These are phyloP conservation scores for Pluvialis apricaria DNA, from an alignment of 2,113 vertebrate species.

Conservation along the genomic window DNA sequence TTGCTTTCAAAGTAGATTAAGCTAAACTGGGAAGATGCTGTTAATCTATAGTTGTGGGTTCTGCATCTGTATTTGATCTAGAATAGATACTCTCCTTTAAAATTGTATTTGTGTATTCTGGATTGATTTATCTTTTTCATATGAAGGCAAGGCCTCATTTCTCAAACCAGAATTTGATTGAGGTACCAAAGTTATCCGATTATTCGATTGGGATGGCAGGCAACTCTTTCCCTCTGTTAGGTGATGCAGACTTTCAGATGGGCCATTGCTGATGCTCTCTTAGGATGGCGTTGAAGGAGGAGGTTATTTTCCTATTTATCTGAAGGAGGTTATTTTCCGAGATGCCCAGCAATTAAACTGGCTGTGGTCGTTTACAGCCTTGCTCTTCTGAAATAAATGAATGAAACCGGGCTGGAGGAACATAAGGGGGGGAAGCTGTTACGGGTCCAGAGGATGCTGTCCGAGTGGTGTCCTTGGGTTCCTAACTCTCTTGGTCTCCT, in stretches of 20 bases:
- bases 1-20: slow-evolving; percentile 14
- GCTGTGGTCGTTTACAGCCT: not conserved
- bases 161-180: not conserved
- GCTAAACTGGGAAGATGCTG: not conserved
- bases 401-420: not conserved
- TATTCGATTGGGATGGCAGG: not conserved
- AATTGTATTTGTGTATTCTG: not conserved
- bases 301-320: not conserved
- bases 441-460: not conserved
- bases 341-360: not conserved
- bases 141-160: not conserved
- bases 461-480: not conserved
- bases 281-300: not conserved
- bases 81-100: slow-evolving; percentile 2
- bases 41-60: slow-evolving; percentile 4
- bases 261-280: not conserved
- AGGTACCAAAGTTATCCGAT: not conserved
- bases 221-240: not conserved
- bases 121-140: slow-evolving; percentile 37
- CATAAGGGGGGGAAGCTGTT: accelerated
- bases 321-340: not conserved
- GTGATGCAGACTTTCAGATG: not conserved
- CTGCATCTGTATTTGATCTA: slow-evolving; percentile 34
- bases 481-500: not conserved
- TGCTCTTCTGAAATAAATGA: not conserved